Percentiles rank a stretch among this genome's conserved stretches.
Conservation (phyloP, 2,888 invertebrate species). For the Nebria salina region DNA sequence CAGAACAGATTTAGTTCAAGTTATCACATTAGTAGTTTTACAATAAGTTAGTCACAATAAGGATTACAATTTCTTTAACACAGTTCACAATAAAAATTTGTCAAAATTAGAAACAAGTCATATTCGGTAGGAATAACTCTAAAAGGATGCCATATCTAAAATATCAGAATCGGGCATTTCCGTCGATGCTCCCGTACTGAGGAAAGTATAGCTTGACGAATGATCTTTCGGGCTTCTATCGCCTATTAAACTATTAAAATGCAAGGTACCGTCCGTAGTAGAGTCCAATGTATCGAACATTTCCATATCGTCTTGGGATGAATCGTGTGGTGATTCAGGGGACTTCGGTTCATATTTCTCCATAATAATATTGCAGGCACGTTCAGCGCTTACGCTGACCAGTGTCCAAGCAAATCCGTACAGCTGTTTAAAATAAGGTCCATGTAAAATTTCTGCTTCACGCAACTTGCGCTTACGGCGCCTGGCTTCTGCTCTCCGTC, state of each 20-base stretch:
- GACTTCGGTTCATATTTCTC: neutral
- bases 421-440: neutral
- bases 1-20: neutral
- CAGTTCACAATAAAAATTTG: neutral
- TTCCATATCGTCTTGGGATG: neutral
- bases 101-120: neutral
- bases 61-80: too few species aligned
- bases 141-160: too few species aligned
- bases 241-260: neutral
- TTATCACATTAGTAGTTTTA: neutral
- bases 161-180: too few species aligned
- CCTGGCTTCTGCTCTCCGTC: neutral
- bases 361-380: neutral
- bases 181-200: too few species aligned
- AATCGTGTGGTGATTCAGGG: neutral
- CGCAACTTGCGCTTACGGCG: neutral
- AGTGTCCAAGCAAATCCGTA: neutral
- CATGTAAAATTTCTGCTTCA: neutral
- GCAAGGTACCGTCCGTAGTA: neutral
- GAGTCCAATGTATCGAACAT: neutral
- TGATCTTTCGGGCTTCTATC: neutral
- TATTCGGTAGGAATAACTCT: too few species aligned
- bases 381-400: neutral
- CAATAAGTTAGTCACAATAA: too few species aligned
- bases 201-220: neutral